Conservation (phyloP, 2,113 vertebrate genomes). For the Cyanoramphus novaezelandiae region DNA sequence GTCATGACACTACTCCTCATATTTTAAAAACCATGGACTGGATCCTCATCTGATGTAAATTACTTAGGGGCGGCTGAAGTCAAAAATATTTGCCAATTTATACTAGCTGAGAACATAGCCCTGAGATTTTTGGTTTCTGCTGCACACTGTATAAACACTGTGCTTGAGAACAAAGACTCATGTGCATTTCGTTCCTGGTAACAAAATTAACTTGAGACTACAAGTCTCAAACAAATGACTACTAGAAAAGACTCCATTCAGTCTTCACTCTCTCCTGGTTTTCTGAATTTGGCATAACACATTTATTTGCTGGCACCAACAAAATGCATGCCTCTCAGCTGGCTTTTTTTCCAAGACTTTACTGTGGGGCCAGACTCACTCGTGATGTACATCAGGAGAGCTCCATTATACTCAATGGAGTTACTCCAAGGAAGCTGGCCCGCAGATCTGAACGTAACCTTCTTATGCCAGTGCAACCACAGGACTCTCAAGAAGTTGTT, state of each 20-base stretch:
- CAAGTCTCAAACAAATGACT: background rate
- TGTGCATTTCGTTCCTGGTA: background rate
- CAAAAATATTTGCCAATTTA: constrained; percentile 40
- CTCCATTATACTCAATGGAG: background rate
- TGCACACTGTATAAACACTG: background rate
- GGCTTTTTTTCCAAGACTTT: background rate
- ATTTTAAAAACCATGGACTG: background rate
- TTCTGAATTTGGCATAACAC: constrained; percentile 37
- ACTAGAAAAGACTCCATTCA: constrained; percentile 20
- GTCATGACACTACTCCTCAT: background rate
- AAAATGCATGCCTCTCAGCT: background rate
- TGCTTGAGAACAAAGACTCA: constrained; percentile 11
- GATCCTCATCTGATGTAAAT: constrained; percentile 60
- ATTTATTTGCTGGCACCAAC: constrained; percentile 33
- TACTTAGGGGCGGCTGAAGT: constrained; percentile 19
- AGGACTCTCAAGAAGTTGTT: background rate
- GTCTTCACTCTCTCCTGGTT: constrained; percentile 35
- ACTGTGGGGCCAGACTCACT: background rate
- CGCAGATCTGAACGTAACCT: background rate
- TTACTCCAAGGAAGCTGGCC: background rate
- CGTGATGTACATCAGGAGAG: background rate
- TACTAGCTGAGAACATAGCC: constrained; percentile 49
- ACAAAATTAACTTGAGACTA: constrained; percentile 30
- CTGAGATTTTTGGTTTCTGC: constrained; percentile 55
- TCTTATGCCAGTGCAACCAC: background rate